These are phyloP conservation scores for Axinella damicornis DNA, from an alignment of 37 sponge, comb jelly and placozoan genomes.

Conservation along the genomic window DNA sequence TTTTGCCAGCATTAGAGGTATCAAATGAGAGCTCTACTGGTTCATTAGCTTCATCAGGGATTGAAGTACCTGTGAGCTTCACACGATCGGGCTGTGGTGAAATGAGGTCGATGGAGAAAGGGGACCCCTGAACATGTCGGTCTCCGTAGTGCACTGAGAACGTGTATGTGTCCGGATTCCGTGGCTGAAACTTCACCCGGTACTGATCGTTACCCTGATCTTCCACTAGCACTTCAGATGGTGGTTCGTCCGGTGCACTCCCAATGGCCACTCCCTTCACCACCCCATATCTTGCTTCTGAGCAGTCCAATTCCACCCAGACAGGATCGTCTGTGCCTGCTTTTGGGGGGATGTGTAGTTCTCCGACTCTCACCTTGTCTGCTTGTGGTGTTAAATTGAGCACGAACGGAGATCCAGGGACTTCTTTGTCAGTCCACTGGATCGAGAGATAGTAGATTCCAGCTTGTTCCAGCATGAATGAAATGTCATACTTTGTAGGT, in stretches of 20 bases:
- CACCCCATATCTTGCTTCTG: slow-evolving; percentile 50
- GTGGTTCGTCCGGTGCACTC: slow-evolving; percentile 44
- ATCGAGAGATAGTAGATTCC: slow-evolving; percentile 61
- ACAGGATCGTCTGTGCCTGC: slow-evolving; percentile 31
- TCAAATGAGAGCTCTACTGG: slow-evolving; percentile 54
- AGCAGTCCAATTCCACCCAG: slow-evolving; percentile 43
- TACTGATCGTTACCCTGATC: neutral
- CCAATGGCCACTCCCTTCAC: too few relatives aligned
- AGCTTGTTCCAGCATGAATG: slow-evolving; percentile 49
- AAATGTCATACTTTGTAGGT: slow-evolving; percentile 17
- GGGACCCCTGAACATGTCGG: slow-evolving; percentile 58
- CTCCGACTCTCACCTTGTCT: slow-evolving; percentile 46
- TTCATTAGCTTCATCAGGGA: slow-evolving; percentile 6
- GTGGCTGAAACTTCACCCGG: slow-evolving; percentile 39
- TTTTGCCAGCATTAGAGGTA: slow-evolving; percentile 60
- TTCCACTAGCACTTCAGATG: slow-evolving; percentile 39
- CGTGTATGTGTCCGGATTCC: slow-evolving; percentile 37
- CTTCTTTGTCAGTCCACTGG: slow-evolving; percentile 57
- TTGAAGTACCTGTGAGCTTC: slow-evolving; percentile 8
- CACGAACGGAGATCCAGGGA: slow-evolving; percentile 78
- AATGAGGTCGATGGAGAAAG: slow-evolving; percentile 61
- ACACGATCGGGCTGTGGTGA: slow-evolving; percentile 45
- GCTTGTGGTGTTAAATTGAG: slow-evolving; percentile 62
- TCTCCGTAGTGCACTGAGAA: slow-evolving; percentile 52
- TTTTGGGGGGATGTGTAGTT: slow-evolving; percentile 56